A percentile compares a stretch with the other conserved stretches of the same genome.
phyloP scores from a whole-genome alignment of 2,888 invertebrate genomes.

The Dione vanillae region DNA sequence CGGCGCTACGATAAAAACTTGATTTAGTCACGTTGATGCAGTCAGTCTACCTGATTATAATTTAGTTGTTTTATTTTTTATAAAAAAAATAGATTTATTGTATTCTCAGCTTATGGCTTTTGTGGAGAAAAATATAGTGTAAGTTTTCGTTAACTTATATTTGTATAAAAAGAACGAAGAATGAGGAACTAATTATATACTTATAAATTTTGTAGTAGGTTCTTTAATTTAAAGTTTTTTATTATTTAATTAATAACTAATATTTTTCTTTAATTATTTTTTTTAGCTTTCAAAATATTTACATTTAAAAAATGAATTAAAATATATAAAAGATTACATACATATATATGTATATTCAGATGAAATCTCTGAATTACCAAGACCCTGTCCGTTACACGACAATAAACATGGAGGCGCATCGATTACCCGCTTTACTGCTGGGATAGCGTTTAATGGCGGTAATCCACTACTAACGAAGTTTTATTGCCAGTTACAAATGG shows the following conservation, averaged over 20 bases:
- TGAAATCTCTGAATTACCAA: constrained; percentile 43
- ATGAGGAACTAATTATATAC: too few species aligned
- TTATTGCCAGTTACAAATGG: constrained; percentile 61
- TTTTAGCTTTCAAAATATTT: too few species aligned
- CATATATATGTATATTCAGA: not conserved
- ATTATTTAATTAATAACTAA: not conserved
- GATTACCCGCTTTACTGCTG: constrained; percentile 77
- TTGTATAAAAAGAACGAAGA: too few species aligned
- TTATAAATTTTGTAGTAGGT: not conserved
- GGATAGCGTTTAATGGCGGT: constrained; percentile 74
- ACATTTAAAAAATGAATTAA: not conserved
- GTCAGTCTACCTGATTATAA: not conserved
- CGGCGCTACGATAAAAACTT: constrained; percentile 22
- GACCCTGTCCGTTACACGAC: constrained; percentile 59
- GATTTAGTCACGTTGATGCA: constrained; percentile 22
- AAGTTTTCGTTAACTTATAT: too few species aligned
- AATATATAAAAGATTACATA: not conserved
- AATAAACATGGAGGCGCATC: constrained; percentile 71
- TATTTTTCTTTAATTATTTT: too few species aligned
- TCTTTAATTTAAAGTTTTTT: not conserved
- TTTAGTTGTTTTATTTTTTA: not conserved
- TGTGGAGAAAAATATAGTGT: too few species aligned
- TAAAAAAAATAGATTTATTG: too few species aligned
- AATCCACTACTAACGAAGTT: constrained; percentile 66
- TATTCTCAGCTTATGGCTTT: too few species aligned